Percentiles rank a stretch among this genome's conserved stretches.
Conservation (phyloP, 2,113 vertebrate species). For the Pterocles burchelli region DNA sequence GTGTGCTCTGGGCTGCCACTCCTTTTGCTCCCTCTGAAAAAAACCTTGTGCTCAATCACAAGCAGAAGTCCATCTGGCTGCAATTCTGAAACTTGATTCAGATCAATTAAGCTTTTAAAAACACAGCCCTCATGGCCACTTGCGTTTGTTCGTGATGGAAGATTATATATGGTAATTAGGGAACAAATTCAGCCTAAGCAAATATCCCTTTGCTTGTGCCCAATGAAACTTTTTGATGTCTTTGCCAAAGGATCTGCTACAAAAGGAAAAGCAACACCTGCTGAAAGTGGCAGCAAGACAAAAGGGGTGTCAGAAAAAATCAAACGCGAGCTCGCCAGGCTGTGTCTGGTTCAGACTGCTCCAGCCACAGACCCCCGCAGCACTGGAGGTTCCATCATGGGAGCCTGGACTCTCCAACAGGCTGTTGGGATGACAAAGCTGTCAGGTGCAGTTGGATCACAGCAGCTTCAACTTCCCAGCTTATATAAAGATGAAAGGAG, state of each 20-base stretch:
- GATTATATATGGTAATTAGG: neutral
- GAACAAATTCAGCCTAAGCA: neutral
- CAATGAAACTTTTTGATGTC: neutral
- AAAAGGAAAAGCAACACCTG: constrained; percentile 8
- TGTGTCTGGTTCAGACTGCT: neutral
- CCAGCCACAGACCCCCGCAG: neutral
- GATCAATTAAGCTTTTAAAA: neutral
- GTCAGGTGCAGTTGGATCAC: constrained; percentile 25
- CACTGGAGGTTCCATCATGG: neutral
- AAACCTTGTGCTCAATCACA: neutral
- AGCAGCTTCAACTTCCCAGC: neutral
- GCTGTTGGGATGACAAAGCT: neutral
- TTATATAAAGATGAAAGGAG: constrained; percentile 23
- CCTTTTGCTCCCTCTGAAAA: neutral
- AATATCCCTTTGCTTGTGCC: neutral
- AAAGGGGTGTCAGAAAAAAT: neutral
- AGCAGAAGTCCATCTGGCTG: neutral
- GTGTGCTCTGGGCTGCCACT: neutral
- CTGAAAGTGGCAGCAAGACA: neutral
- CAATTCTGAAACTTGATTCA: neutral
- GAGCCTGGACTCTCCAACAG: neutral
- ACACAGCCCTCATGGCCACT: neutral
- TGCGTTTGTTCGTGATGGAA: neutral
- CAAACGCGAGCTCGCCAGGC: neutral
- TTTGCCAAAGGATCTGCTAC: neutral